Percentiles rank a stretch among this genome's conserved stretches.
Evolutionary conservation across 2,888 invertebrate genomes (phyloP).

Genomic region (Galeruca laticollis): DNA sequence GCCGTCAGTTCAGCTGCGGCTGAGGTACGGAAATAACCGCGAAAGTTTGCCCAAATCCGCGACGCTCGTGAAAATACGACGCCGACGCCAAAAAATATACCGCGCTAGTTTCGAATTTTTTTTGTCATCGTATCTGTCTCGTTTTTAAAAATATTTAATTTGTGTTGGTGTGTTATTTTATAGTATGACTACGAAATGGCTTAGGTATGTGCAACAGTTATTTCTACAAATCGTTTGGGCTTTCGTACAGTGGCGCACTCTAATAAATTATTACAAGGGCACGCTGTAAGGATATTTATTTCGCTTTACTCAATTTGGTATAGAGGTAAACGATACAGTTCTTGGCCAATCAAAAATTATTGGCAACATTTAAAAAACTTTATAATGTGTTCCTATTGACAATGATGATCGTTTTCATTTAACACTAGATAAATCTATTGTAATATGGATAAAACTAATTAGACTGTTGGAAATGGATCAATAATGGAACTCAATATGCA

Average conservation of each 20-base stretch:
- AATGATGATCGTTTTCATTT: too few species aligned
- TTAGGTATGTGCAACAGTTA: conserved; percentile 53
- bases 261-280: not conserved
- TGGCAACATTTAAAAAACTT: too few species aligned
- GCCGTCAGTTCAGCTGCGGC: conserved; percentile 63
- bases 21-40: conserved; percentile 63
- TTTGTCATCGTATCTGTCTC: conserved; percentile 4
- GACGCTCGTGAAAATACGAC: conserved; percentile 54
- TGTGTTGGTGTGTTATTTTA: conserved; percentile 26
- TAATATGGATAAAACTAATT: too few species aligned
- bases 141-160: conserved; percentile 37
- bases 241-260: conserved; percentile 6
- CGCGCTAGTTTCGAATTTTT: conserved; percentile 42
- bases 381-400: too few species aligned
- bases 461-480: too few species aligned
- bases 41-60: conserved; percentile 57
- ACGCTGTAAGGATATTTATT: not conserved
- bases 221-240: not conserved
- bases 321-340: too few species aligned
- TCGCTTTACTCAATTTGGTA: not conserved
- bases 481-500: too few species aligned
- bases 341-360: too few species aligned
- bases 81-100: conserved; percentile 42
- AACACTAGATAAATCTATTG: too few species aligned
- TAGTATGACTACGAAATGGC: conserved; percentile 56